These are phyloP conservation scores for Lasioglossum oenotherae DNA, from an alignment of 2,888 invertebrate species.

Conservation along the genomic window DNA sequence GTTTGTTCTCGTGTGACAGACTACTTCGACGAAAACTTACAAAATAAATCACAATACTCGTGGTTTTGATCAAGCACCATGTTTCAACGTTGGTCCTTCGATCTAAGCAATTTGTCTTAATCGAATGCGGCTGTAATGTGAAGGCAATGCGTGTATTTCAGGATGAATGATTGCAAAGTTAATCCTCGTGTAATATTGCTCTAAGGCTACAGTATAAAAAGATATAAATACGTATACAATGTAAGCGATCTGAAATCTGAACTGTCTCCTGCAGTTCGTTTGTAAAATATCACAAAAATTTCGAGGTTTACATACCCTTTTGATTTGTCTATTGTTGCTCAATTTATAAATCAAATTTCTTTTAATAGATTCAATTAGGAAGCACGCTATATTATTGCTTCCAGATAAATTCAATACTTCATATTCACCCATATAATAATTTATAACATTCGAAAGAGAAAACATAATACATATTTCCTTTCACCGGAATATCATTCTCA, in stretches of 20 bases:
- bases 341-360: background rate
- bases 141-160: conserved; percentile 19
- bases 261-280: background rate
- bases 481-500: background rate
- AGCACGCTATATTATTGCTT: background rate
- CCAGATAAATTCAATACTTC: background rate
- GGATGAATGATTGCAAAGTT: conserved; percentile 26
- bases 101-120: conserved; percentile 15
- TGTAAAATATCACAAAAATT: conserved; percentile 7
- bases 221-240: conserved; percentile 48
- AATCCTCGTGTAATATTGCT: conserved; percentile 8
- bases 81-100: conserved; percentile 21
- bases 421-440: background rate
- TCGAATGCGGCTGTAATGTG: conserved; percentile 1
- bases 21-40: conserved; percentile 43
- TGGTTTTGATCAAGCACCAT: conserved; percentile 35
- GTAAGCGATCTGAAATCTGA: conserved; percentile 27
- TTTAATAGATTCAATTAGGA: background rate
- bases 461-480: background rate
- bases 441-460: background rate
- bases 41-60: conserved; percentile 58
- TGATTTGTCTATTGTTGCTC: background rate
- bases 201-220: conserved; percentile 45
- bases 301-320: background rate
- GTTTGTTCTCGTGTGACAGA: background rate